These are phyloP conservation scores for Mormoops blainvillei DNA, from an alignment of 2,113 vertebrate species.

Conservation along the genomic window DNA sequence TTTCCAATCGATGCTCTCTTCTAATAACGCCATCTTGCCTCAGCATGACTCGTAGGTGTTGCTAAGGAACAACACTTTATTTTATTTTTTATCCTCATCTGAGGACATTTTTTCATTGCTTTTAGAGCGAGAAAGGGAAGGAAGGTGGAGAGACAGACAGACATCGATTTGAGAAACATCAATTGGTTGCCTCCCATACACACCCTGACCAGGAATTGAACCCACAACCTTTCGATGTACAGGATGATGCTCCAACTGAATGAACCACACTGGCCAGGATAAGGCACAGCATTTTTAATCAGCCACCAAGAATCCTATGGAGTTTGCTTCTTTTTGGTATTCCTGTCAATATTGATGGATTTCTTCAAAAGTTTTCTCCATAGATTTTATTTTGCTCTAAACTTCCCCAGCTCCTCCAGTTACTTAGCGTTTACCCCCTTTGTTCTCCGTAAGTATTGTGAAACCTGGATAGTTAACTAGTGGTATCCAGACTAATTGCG, in stretches of 20 bases:
- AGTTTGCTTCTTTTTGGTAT: background rate
- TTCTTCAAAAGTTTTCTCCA: background rate
- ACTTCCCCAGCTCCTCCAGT: background rate
- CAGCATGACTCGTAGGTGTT: background rate
- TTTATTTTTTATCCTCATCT: too few relatives aligned
- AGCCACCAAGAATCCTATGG: background rate
- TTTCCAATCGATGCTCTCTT: background rate
- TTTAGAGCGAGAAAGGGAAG: too few relatives aligned
- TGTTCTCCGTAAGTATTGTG: background rate
- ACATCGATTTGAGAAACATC: too few relatives aligned
- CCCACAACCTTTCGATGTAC: too few relatives aligned
- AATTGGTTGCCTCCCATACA: too few relatives aligned
- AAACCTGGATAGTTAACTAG: background rate
- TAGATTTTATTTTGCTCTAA: background rate
- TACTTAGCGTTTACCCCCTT: background rate
- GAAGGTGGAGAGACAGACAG: too few relatives aligned
- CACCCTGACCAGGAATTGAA: too few relatives aligned
- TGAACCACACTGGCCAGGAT: too few relatives aligned
- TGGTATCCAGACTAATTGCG: background rate
- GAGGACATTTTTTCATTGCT: too few relatives aligned
- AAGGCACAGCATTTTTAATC: background rate
- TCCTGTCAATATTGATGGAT: background rate
- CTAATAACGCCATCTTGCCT: background rate
- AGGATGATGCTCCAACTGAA: too few relatives aligned
- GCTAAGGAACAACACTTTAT: background rate